These are phyloP conservation scores for Drosophila lacertosa DNA, from an alignment of 1,140 invertebrate genomes.

Conservation along the genomic window DNA sequence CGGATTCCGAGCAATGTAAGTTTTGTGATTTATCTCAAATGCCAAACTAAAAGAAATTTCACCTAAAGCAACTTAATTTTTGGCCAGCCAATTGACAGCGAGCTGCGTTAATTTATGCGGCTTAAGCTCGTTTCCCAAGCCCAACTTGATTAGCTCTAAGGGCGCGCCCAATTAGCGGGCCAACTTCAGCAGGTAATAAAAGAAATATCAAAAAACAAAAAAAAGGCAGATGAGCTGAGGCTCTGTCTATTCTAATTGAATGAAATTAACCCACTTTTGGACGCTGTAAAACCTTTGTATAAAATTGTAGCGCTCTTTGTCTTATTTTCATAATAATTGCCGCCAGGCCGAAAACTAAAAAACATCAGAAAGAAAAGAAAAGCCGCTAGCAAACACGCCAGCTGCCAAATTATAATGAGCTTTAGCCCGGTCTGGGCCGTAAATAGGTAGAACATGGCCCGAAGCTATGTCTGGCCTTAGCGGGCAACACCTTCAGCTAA, in stretches of 20 bases:
- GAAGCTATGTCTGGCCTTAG: constrained; percentile 13
- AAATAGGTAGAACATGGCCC: constrained; percentile 36
- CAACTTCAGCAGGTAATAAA: constrained; percentile 56
- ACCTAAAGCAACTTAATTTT: constrained; percentile 36
- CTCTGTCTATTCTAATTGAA: constrained; percentile 76
- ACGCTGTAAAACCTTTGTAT: constrained; percentile 40
- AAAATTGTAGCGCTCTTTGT: constrained; percentile 42
- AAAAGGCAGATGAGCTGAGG: constrained; percentile 26
- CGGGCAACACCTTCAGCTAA: constrained; percentile 32
- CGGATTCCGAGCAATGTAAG: constrained; percentile 3
- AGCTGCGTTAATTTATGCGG: constrained; percentile 60
- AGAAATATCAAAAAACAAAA: constrained; percentile 35
- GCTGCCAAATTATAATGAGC: constrained; percentile 65
- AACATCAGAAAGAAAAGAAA: constrained; percentile 58
- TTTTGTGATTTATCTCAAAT: constrained; percentile 18
- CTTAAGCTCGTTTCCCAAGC: constrained; percentile 61
- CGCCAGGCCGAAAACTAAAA: constrained; percentile 18
- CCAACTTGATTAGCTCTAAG: constrained; percentile 43
- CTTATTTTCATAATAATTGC: constrained; percentile 66
- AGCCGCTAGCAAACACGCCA: neutral
- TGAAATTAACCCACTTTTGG: constrained; percentile 74
- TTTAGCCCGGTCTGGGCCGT: constrained; percentile 18
- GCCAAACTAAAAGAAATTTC: constrained; percentile 40
- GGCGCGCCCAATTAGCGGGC: constrained; percentile 67
- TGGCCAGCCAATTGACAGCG: constrained; percentile 16